Base-by-base conservation (phyloP, 2,797 vertebrate genomes). In the Bradypodion pumilum region DNA sequence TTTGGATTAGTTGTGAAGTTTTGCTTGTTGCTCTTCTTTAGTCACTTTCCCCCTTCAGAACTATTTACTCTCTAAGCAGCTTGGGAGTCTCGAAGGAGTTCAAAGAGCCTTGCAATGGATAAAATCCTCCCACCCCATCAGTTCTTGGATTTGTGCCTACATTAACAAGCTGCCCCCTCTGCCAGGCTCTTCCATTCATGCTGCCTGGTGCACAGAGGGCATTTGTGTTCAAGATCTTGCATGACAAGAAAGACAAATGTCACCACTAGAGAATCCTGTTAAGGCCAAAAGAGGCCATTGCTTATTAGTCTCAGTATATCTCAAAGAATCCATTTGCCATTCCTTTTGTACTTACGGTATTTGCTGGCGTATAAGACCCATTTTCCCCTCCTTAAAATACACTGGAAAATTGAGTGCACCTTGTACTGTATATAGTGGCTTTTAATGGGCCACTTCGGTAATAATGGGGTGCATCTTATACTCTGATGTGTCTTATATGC, bases 81-180 rank as follows among this genome's bases (percentile, higher is more conserved):
- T 89, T 0, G 1, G 86, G 78, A 13, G 44, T 75, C 77, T 81
- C 66, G 35, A 82, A 84, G 52, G 35, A 78, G 77, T 23, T 70
- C 83, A 62, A 66, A 86, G 59, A 84, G 42, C 74, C 1, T 0
- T 76, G 37, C 76, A 46, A 75, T 84, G 63, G 83, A 85, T 78
- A 90, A 87, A 90, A 49, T 62, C 77, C 7, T 0, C 59, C 32
- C 13, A 42, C 40, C 40, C 5, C 49, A 40, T 81, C 35, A 10
- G 78, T 37, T 79, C 73, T 60, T 91, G 87, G 87, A 85, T 62
- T 81, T 40, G 37, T 82, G 87, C 84, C 84, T 89, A 37, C 35
- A 7, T 16, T 83, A 88, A 88, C 84, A 80, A 86, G n/a, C 59
- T 63, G 74, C 83, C 74, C 59, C 81, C 66, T 77, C 84, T 49